These are phyloP conservation scores for Bergia puertoricense DNA, from an alignment of 92 coral and sea anemone species.

Conservation along the genomic window DNA sequence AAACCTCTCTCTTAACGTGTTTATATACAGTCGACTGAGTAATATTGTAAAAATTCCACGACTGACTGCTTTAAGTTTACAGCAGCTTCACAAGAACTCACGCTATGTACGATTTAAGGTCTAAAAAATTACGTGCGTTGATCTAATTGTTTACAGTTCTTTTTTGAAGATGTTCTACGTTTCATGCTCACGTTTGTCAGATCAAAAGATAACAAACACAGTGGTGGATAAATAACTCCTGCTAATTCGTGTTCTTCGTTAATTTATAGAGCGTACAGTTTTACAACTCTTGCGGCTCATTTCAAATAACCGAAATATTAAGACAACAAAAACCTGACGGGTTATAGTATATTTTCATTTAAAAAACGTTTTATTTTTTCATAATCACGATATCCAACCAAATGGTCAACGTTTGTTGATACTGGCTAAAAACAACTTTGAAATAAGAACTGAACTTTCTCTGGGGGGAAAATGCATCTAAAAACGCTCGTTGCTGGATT, in stretches of 20 bases:
- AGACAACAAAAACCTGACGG: background rate
- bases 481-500: background rate
- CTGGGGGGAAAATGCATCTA: too few relatives aligned
- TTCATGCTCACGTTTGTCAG: background rate
- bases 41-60: background rate
- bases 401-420: background rate
- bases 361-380: background rate
- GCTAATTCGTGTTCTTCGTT: background rate
- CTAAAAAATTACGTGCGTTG: background rate
- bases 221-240: background rate
- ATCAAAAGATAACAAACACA: background rate
- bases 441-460: too few relatives aligned
- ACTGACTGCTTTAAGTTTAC: background rate
- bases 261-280: background rate
- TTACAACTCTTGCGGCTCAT: background rate
- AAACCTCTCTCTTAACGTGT: background rate
- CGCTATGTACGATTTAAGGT: background rate
- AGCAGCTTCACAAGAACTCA: background rate
- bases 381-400: background rate
- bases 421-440: background rate
- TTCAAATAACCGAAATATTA: too few relatives aligned
- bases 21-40: background rate
- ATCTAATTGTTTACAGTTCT: too few relatives aligned
- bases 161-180: background rate
- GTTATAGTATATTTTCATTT: background rate